Evolutionary conservation across 2,113 vertebrate species (phyloP), one percentile per base, ranked within the genome.

Genomic region (Labeo rohita): DNA sequence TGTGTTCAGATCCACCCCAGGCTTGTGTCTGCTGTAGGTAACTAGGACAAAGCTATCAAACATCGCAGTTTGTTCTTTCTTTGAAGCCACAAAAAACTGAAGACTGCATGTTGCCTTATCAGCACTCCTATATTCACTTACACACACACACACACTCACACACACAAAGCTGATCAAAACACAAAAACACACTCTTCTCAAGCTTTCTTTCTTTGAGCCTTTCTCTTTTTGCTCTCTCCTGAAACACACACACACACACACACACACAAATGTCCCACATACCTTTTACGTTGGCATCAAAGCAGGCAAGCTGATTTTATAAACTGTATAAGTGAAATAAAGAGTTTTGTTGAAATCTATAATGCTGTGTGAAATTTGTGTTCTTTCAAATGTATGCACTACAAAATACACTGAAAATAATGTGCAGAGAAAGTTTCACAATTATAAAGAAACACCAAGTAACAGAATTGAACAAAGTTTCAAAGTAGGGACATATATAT

Each of bases 301-400:
- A 91, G 92, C 93, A 94, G 91, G 94, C 89, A 94, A 79, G 90
- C 90, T 94, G 91, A 93, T 96, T 96, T 96, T 95, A 93, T 95
- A 95, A 95, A 94, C 87, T 80, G 92, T 93, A 92, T 84, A 88
- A 90, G 92, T 94, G 89, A 91, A 95, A 94, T 94, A 93, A 95
- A 95, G 93, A 92, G 90, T 94, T 95, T 95, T 95, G 93, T 95
- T 95, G 92, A 95, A 95, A 94, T 94, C 92, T 89, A 92, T 59
- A 61, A 12, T 39, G 6, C 11, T 7, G 91, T 90, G 89, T 91
- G 13, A 2, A 80, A 65, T 66, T 8, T 89, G 61, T 28, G 28
- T 28, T 2, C 28, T 28, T 28, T 28, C 28, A 28, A 28, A 68
- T 72, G 39, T 21, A 72, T 6, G 18, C 18, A 11, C 36, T 21